Base-by-base conservation (phyloP, 2,888 invertebrate species). In the Apoda limacodes region DNA sequence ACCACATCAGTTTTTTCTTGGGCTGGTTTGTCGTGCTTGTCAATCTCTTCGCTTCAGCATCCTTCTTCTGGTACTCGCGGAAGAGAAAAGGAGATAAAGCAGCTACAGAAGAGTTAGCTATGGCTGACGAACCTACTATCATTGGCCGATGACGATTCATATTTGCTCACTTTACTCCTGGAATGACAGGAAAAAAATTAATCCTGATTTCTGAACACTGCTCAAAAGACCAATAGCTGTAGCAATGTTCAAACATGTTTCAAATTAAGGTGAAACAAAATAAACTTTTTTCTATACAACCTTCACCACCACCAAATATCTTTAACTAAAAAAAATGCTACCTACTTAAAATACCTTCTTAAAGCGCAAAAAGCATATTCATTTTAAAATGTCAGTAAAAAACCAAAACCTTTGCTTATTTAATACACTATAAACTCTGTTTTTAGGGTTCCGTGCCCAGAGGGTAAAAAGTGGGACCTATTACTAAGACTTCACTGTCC, bases 61-160 rank as follows among this genome's bases (percentile, higher is more conserved):
- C 88, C 29, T 94, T 93, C 62, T 84, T 93, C 46, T 82, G 91
- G 69, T 91, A 88, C 59, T 93, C 93, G 0, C 86, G 89, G 34
- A 94, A 94, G 61, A 86, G 90, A 64, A 94, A 94, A 81, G 89
- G 92, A 1, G 87, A 88, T 44, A 89, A 90, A 51, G 92, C 92
- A 1, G 89, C 89, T 3, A 88, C 85, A n/a, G 90, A 90, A 42
- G 90, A 92, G 55, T 78, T 91, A 22, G 92, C 89, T 1, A 88
- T 90, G 86, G 92, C 90, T 4, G 93, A 94, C 50, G 93, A 93
- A 52, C 91, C 92, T 0, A 89, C 90, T 22, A 90, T 90, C 54
- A 89, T 93, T 40, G 86, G 86, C 48, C 84, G 86, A 84, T 86
- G 81, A 82, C 78, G 61, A 46, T 50, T 46, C 52, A 14, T 5